Evolutionary conservation across 2,888 invertebrate genomes (phyloP).

Genomic region (Caenorhabditis zanzibari): DNA sequence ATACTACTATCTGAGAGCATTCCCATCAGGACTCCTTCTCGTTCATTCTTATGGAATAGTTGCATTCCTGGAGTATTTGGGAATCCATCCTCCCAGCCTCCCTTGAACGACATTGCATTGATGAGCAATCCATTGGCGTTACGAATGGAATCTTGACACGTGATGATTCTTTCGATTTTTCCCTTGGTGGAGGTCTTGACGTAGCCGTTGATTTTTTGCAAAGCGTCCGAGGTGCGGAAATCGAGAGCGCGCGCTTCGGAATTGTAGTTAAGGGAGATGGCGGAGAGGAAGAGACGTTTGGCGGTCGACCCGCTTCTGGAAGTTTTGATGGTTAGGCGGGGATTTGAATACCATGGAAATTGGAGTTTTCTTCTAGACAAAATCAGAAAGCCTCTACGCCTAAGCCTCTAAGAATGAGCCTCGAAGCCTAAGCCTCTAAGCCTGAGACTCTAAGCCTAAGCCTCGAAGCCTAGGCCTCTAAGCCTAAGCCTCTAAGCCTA

Average conservation of each 20-base stretch:
- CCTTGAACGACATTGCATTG: conserved; percentile 64
- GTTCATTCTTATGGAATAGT: conserved; percentile 13
- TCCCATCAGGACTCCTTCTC: background rate
- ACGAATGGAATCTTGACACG: conserved; percentile 83
- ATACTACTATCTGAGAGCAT: background rate
- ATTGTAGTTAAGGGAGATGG: conserved; percentile 25
- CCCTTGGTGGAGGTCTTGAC: conserved; percentile 90
- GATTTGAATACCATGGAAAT: too few species aligned
- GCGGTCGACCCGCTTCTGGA: conserved; percentile 24
- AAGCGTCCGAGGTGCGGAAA: conserved; percentile 9
- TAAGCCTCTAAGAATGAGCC: too few species aligned
- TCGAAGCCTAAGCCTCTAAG: too few species aligned
- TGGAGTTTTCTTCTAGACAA: too few species aligned
- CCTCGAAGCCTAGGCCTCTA: too few species aligned
- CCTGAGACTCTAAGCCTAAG: too few species aligned
- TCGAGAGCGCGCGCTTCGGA: conserved; percentile 40
- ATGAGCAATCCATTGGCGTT: conserved; percentile 55
- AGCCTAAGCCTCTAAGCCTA: too few species aligned
- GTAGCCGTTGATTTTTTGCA: conserved; percentile 89
- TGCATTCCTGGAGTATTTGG: conserved; percentile 4
- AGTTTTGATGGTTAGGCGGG: background rate
- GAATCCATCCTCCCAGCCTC: conserved; percentile 60
- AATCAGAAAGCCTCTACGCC: too few species aligned
- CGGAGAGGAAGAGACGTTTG: conserved; percentile 22
- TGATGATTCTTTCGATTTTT: conserved; percentile 90